These are phyloP conservation scores for Goniozus legneri DNA, from an alignment of 1,140 invertebrate species.

Conservation along the genomic window DNA sequence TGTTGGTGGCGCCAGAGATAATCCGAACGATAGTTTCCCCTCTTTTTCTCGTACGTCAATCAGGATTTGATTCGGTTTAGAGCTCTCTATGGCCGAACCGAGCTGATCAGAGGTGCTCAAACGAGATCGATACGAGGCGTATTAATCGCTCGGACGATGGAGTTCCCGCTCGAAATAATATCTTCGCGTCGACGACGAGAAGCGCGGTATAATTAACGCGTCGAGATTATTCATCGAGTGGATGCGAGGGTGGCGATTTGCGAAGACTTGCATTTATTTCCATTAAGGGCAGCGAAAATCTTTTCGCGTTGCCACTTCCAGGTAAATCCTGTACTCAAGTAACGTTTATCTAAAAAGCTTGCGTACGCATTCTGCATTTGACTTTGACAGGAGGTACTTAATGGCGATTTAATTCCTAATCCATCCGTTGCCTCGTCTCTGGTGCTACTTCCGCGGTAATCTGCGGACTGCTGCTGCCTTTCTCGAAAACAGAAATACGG, in stretches of 20 bases:
- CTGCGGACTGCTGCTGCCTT: slow-evolving; percentile 30
- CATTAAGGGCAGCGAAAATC: too few species aligned
- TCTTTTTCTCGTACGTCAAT: slow-evolving; percentile 44
- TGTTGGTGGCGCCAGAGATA: slow-evolving; percentile 49
- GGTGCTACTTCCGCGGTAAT: slow-evolving; percentile 38
- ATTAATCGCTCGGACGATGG: too few species aligned
- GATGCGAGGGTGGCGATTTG: too few species aligned
- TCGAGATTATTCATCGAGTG: too few species aligned
- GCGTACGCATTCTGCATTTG: not conserved
- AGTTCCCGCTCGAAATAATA: too few species aligned
- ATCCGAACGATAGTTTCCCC: slow-evolving; percentile 44
- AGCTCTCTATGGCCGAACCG: slow-evolving; percentile 41
- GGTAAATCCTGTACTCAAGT: too few species aligned
- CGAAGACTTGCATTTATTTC: too few species aligned
- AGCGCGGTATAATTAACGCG: too few species aligned
- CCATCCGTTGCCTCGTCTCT: slow-evolving; percentile 15
- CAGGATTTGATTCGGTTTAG: slow-evolving; percentile 50
- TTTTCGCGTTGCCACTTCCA: too few species aligned
- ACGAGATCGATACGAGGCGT: slow-evolving; percentile 21
- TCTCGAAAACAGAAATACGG: slow-evolving; percentile 44
- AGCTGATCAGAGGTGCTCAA: slow-evolving; percentile 40
- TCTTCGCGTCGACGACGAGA: too few species aligned
- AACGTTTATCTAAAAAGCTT: too few species aligned
- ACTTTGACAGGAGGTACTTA: slow-evolving; percentile 22
- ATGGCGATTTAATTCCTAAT: slow-evolving; percentile 38